Evolutionary conservation across 2,797 vertebrate species (phyloP), one percentile per base, ranked within the genome.

Genomic region (Ambastaia sidthimunki): DNA sequence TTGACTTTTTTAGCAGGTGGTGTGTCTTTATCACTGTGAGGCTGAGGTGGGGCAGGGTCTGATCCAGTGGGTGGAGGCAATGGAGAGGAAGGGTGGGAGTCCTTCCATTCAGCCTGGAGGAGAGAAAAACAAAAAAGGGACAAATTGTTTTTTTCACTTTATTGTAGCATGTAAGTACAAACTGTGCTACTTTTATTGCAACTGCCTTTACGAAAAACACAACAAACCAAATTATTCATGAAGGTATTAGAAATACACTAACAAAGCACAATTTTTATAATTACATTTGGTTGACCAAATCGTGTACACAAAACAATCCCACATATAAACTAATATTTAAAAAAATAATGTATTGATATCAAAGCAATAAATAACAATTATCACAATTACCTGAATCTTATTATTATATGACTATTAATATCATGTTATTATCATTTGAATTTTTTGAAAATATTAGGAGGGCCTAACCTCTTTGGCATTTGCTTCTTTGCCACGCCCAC

Each of bases 1-100:
- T 97, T 98, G 87, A 96, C 89, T 89, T 95, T 97, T 92, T 98
- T 98, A 85, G 72, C 86, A 10, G 80, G 87, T 0, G 92, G 91
- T 13, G 87, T 90, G 0, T 98, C 96, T 83, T 95, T 95, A 78
- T 95, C 94, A 0, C 84, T 85, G 69, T 88, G 93, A 7, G 92
- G 91, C n/a, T 85, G 86, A 0, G 91, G 91, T 54, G 89, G 85
- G 67, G 89, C 15, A 0, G 87, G 90, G 28, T 94, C 94, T 52
- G 91, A 79, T 71, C 90, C 86, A 25, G 90, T 83, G 15, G 89
- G 90, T 75, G 91, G 90, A 31, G 91, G 90, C 65, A 88, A 86
- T 6, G 94, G 91, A 62, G 93, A 93, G 52, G 91, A 91, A 12
- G 91, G 91, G 57, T 88, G 89, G 2, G 94, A 93, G 55, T 95